A percentile compares a stretch with the other conserved stretches of the same genome.
Evolutionary conservation across 2,888 invertebrate species (phyloP).

Genomic region (Serrognathus titanus): DNA sequence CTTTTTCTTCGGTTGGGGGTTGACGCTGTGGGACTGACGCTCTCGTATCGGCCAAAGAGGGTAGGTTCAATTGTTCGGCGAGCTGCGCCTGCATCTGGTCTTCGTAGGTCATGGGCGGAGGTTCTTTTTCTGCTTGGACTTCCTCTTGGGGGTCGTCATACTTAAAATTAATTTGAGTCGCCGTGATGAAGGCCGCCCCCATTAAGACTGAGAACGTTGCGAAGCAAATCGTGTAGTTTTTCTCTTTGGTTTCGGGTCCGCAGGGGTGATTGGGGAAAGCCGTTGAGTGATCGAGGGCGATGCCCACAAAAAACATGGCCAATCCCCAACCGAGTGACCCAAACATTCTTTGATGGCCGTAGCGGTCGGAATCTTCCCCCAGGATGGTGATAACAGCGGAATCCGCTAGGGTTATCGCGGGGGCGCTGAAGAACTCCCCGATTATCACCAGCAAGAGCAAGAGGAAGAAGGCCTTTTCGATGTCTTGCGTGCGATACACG

Average conservation of each 20-base stretch:
- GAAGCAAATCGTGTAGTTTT: constrained; percentile 98
- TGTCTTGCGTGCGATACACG: constrained; percentile 85
- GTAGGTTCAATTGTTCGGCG: constrained; percentile 78
- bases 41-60: constrained; percentile 67
- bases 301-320: constrained; percentile 98
- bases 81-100: constrained; percentile 80
- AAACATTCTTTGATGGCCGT: constrained; percentile 97
- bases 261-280: constrained; percentile 93
- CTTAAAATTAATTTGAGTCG: constrained; percentile 79
- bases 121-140: constrained; percentile 36
- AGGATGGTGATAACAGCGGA: constrained; percentile 86
- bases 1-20: constrained; percentile 52
- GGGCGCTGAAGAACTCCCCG: constrained; percentile 97
- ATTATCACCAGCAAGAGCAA: constrained; percentile 88
- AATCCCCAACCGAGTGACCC: constrained; percentile 97
- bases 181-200: constrained; percentile 89
- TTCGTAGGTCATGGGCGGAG: constrained; percentile 58
- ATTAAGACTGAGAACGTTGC: constrained; percentile 96
- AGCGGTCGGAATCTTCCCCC: constrained; percentile 66
- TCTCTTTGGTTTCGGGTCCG: constrained; percentile 83
- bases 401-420: constrained; percentile 92
- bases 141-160: constrained; percentile 54
- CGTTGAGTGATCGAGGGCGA: constrained; percentile 93
- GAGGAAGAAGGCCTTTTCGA: constrained; percentile 94
- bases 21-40: constrained; percentile 47